phyloP scores from a whole-genome alignment of 2,113 vertebrate genomes.

The Lepus europaeus region DNA sequence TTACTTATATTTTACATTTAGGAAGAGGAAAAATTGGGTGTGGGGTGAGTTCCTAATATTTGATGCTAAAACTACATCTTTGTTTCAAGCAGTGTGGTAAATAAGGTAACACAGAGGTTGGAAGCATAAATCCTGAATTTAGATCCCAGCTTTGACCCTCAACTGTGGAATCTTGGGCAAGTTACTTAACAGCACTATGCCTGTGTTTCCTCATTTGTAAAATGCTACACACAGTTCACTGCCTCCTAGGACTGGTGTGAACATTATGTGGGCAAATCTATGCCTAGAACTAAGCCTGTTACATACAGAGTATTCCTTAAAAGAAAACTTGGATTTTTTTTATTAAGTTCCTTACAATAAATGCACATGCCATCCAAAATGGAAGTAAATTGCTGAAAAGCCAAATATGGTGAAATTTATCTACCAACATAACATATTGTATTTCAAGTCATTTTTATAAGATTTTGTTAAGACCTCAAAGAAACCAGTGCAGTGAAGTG shows the following conservation, averaged over 20 bases:
- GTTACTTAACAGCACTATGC: background rate
- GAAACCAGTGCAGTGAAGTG: background rate
- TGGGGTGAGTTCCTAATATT: background rate
- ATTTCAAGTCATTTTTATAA: background rate
- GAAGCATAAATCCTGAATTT: background rate
- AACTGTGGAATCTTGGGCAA: background rate
- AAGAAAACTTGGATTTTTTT: background rate
- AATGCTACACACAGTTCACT: background rate
- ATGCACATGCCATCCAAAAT: background rate
- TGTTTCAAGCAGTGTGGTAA: background rate
- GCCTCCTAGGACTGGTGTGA: background rate
- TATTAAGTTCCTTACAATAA: background rate
- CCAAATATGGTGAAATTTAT: background rate
- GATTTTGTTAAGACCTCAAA: background rate
- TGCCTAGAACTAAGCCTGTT: background rate
- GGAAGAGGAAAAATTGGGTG: background rate
- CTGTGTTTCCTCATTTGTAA: background rate
- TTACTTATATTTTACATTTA: background rate
- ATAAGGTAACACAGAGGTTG: background rate
- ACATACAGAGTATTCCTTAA: background rate
- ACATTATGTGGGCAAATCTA: background rate
- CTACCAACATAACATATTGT: background rate
- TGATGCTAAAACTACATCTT: background rate
- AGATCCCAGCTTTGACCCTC: slow-evolving; percentile 1
- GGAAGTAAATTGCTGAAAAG: background rate